Base-by-base conservation (phyloP, 1,140 invertebrate genomes). In the Drosophila parvula region DNA sequence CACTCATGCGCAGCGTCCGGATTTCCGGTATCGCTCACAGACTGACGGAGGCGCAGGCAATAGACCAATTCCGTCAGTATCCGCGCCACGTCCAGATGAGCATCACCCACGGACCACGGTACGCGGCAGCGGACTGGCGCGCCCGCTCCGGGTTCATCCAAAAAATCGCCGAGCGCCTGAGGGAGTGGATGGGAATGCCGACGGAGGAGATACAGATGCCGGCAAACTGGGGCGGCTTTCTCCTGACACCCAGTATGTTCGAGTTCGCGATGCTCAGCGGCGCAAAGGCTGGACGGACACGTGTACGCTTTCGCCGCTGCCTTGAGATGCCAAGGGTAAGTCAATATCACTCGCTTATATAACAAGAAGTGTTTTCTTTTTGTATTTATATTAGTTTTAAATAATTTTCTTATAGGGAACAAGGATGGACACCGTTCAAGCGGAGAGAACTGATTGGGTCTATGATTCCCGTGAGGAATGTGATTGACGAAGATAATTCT, bases 1-100 rank as follows among this genome's bases (percentile, higher is more conserved):
- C 94, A 18, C 92, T 97, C 7, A 95, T 94, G 75, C 94, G 97
- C 93, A 96, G 95, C 56, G 95, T 99, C 40, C 94, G 98, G 59
- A 95, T 99, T 73, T 97, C 99, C 93, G 98, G 98, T 5, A 82
- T 69, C 47, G 96, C 96, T 0, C 48, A 34, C 27, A 67, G 62
- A 2, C 22, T 86, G 16, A 70, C 47, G 3, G 36, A 45, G 3
- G 44, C 56, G 5, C 75, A 86, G 59, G 50, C 71, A 1, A 14
- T 69, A 11, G 41, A 48, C 0, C 82, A 86, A 40, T 86, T 86
- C 22, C 47, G 51, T 5, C 61, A 48, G 3, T 86, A 86, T 60
- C 71, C 82, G 0, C 82, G 75, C 0, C 58, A 81, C 2, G 27
- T 73, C 12, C 82, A 86, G 38, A 45, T 79, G 1, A 28, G 67